These are phyloP conservation scores for Erebia palarica DNA, from an alignment of 2,888 invertebrate species.

Conservation along the genomic window DNA sequence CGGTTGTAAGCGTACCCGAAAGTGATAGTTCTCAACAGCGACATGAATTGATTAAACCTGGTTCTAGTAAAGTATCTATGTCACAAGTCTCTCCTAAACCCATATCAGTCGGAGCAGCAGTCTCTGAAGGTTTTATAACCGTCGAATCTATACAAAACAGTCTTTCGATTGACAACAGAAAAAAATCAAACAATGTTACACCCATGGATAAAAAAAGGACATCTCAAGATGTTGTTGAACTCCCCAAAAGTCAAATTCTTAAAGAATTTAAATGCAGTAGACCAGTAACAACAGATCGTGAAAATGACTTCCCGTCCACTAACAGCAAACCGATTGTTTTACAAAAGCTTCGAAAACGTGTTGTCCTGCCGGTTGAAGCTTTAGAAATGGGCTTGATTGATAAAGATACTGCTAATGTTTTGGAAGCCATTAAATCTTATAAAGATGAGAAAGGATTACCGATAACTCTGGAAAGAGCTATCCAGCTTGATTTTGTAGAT, in stretches of 20 bases:
- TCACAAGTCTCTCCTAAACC: slow-evolving; percentile 72
- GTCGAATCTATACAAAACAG: slow-evolving; percentile 78
- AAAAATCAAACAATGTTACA: slow-evolving; percentile 47
- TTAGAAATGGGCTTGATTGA: slow-evolving; percentile 90
- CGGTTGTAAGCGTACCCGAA: neutral
- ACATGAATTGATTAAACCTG: slow-evolving; percentile 34
- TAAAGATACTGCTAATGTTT: slow-evolving; percentile 86
- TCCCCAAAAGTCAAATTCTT: slow-evolving; percentile 80
- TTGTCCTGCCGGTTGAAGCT: slow-evolving; percentile 89
- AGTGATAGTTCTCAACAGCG: slow-evolving; percentile 14
- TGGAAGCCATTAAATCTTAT: slow-evolving; percentile 84
- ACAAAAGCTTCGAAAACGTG: slow-evolving; percentile 90
- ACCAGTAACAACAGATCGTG: slow-evolving; percentile 83
- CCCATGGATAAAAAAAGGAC: slow-evolving; percentile 47
- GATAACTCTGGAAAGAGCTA: slow-evolving; percentile 88
- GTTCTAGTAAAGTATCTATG: slow-evolving; percentile 50
- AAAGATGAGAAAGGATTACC: slow-evolving; percentile 82
- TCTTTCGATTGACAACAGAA: slow-evolving; percentile 64
- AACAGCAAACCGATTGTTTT: slow-evolving; percentile 87
- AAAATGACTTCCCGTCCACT: slow-evolving; percentile 71
- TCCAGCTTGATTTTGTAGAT: slow-evolving; percentile 86
- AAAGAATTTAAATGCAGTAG: slow-evolving; percentile 86
- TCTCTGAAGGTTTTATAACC: slow-evolving; percentile 80
- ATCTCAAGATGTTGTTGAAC: slow-evolving; percentile 79
- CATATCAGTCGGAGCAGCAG: slow-evolving; percentile 83